Evolutionary conservation across 2,113 vertebrate genomes (phyloP), one percentile per base, ranked within the genome.

Genomic region (Hoplias malabaricus): DNA sequence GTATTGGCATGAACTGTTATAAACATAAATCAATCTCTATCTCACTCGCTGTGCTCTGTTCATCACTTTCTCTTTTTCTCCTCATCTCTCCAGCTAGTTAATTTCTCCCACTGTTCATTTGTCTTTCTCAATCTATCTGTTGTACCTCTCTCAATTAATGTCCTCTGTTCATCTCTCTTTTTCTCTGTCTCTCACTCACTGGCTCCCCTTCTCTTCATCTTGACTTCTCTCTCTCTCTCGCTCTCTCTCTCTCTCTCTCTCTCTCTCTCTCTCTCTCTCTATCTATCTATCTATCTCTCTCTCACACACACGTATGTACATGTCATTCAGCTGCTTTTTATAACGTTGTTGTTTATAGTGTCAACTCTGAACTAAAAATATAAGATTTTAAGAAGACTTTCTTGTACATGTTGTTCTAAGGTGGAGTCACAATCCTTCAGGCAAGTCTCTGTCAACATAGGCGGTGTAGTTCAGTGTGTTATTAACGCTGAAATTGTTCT

Each of bases 181-280:
- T 69, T 69, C 62, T 86, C 83, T 85, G 81, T 85, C 86, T 75
- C 68, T 54, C 54, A 73, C 72, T 67, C 85, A 84, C 81, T 83
- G 85, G 87, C 87, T 89, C 85, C 86, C 77, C 84, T n/a, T n/a
- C n/a, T n/a, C n/a, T n/a, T 12, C 12, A 5, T n/a, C n/a, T n/a
- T n/a, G n/a, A n/a, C n/a, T n/a, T n/a, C n/a, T n/a, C n/a, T n/a
- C n/a, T n/a, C n/a, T n/a, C n/a, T n/a, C n/a, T n/a, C n/a, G n/a
- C n/a, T n/a, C 84, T 85, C 82, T 86, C 86, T 76, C 69, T 57
- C 56, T 75, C 71, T 68, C 85, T 84, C 80, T 84, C 86, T 87
- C 87, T 89, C 86, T 87, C 76, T 84, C 42, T 14, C 2, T 48
- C 4, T 38, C 11, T 48, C 4, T n/a, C n/a, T n/a, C 8, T 3